Base-by-base conservation (phyloP, 64 coral and sea anemone species). In the Catalaphyllia jardinei region DNA sequence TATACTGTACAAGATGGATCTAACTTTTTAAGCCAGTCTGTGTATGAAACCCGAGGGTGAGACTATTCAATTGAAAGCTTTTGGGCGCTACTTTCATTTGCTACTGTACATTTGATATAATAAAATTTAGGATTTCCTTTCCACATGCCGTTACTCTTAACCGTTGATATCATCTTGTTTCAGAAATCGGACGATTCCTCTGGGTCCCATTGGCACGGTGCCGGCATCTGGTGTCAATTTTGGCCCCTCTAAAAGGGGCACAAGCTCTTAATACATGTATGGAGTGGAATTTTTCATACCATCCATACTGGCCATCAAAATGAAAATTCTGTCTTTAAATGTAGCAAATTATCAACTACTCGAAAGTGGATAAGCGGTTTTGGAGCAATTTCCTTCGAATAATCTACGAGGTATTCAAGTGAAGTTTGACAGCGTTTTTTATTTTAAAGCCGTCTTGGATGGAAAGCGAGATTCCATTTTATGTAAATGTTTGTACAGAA, bases 131-230 rank as follows among this genome's bases (percentile, higher is more conserved):
- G 52, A 13, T 54, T 5, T 54, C 13, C 13, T 54, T 10, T 14
- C 10, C 54, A 14, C 54, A 46, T 57, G 54, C 10, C 15, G 54
- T 57, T 79, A 28, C 57, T n/a, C 27, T 71, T 38, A 0, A 28
- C 0, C 4, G 51, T n/a, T 33, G 1, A 24, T 27, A 55, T 30
- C 8, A 7, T 20, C 24, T 42, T 85, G 4, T 91, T 84, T 28
- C 75, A 92, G 90, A 71, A 92, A 92, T 29, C 83, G 90, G 8
- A 78, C 90, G 29, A 61, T 86, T 60, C 90, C 90, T 71, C 73
- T 92, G 60, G 90, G 90, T 29, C 90, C 90, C 24, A 92, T 92
- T 59, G 83, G 90, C 2, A 83, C 90, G 50, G 60, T 18, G 49
- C 69, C 46, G 52, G 86, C 86, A 64, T 28, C 71, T 42, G 86